Conservation (phyloP, 1,140 invertebrate species). For the Neodiprion virginianus region DNA sequence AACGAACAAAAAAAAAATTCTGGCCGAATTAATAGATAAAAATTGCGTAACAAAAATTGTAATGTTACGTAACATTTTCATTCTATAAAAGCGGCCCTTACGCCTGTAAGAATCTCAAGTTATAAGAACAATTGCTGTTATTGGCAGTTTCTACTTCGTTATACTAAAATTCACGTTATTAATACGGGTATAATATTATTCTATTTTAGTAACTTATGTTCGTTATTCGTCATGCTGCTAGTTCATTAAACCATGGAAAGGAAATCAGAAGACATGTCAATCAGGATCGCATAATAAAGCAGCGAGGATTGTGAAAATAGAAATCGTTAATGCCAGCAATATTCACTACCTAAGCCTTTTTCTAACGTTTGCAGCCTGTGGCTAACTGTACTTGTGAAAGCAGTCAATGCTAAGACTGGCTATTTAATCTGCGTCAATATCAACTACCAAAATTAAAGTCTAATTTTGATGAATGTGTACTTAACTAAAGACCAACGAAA, state of each 20-base stretch:
- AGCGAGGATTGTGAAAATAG: background rate
- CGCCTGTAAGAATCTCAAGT: background rate
- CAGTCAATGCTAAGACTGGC: background rate
- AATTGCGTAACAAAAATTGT: conserved; percentile 22
- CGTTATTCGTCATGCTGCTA: background rate
- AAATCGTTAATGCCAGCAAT: background rate
- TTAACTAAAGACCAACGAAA: too few relatives aligned
- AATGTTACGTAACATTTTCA: conserved; percentile 9
- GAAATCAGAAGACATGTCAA: background rate
- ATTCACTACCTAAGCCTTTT: background rate
- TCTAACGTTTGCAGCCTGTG: too few relatives aligned
- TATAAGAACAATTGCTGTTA: background rate
- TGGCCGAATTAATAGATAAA: conserved; percentile 37
- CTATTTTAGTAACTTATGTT: background rate
- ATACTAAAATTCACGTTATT: background rate
- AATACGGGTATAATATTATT: background rate
- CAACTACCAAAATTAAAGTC: too few relatives aligned
- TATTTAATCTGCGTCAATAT: too few relatives aligned
- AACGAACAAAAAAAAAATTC: conserved; percentile 36
- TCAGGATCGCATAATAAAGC: conserved; percentile 1
- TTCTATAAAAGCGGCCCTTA: conserved; percentile 8
- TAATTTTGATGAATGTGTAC: too few relatives aligned
- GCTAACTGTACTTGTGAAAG: background rate
- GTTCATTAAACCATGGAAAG: background rate
- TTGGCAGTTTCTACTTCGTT: background rate